Percentiles rank a stretch among this genome's conserved stretches.
These are phyloP conservation scores for Rhinogobio ventralis DNA, from an alignment of 2,797 vertebrate species.

Conservation along the genomic window DNA sequence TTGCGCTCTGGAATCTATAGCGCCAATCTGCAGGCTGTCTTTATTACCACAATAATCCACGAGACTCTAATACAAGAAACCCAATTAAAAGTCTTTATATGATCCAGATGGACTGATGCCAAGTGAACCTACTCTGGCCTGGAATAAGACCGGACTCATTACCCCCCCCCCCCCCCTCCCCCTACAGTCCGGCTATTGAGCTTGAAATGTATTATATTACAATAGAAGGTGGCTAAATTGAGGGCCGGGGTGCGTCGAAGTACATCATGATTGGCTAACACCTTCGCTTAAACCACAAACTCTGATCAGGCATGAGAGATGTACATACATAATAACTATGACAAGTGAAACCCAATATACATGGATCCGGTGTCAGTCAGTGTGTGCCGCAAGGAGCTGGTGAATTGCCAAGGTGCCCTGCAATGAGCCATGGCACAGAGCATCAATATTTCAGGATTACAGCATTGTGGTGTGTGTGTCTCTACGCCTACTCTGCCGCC, in stretches of 20 bases:
- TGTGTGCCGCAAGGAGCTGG: slow-evolving; percentile 50
- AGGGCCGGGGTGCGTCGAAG: slow-evolving; percentile 65
- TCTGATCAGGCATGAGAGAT: slow-evolving; percentile 36
- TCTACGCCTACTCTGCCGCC: slow-evolving; percentile 42
- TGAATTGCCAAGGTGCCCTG: slow-evolving; percentile 59
- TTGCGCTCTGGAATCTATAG: slow-evolving; percentile 46
- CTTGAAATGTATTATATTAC: slow-evolving; percentile 75
- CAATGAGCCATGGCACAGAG: slow-evolving; percentile 70
- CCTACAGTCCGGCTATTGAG: slow-evolving; percentile 72
- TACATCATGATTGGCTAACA: slow-evolving; percentile 75
- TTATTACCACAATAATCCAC: slow-evolving; percentile 41
- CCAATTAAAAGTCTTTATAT: slow-evolving; percentile 82
- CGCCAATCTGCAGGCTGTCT: slow-evolving; percentile 32
- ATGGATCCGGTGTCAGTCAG: slow-evolving; percentile 71
- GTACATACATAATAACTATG: slow-evolving; percentile 50
- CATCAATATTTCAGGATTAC: slow-evolving; percentile 85
- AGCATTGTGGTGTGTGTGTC: slow-evolving; percentile 65
- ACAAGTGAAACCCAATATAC: slow-evolving; percentile 64
- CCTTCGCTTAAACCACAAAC: slow-evolving; percentile 32
- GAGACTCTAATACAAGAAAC: slow-evolving; percentile 73
- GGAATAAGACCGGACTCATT: slow-evolving; percentile 79
- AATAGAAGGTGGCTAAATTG: slow-evolving; percentile 78
- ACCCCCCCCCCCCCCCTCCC: slow-evolving; percentile 70
- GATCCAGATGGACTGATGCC: slow-evolving; percentile 78
- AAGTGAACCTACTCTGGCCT: slow-evolving; percentile 70